These are phyloP conservation scores for Rhynchomys soricoides DNA, from an alignment of 2,113 vertebrate species.

Conservation along the genomic window DNA sequence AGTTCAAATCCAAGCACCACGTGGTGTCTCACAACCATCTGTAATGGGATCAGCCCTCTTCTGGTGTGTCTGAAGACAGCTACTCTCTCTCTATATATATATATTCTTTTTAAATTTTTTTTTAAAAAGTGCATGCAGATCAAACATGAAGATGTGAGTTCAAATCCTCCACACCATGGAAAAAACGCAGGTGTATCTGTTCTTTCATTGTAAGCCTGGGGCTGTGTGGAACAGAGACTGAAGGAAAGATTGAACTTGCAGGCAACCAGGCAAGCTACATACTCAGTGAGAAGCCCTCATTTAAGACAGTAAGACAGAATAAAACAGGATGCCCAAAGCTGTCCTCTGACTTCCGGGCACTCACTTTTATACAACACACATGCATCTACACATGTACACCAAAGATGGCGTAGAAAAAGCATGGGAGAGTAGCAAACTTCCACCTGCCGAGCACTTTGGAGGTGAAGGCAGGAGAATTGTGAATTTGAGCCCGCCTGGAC, in stretches of 20 bases:
- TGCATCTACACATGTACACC: fast-evolving
- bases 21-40: too few relatives aligned
- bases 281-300: background rate
- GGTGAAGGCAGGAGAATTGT: background rate
- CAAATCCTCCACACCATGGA: background rate
- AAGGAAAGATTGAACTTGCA: background rate
- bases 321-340: background rate
- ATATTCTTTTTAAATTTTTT: too few relatives aligned
- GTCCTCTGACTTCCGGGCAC: background rate
- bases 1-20: too few relatives aligned
- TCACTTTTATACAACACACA: background rate
- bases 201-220: background rate
- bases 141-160: too few relatives aligned
- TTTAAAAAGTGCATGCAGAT: too few relatives aligned
- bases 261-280: too few relatives aligned
- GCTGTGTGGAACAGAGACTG: background rate
- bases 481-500: background rate
- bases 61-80: too few relatives aligned
- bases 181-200: background rate
- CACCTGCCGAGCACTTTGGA: too few relatives aligned
- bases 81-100: too few relatives aligned
- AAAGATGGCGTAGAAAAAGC: background rate
- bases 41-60: too few relatives aligned
- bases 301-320: background rate
- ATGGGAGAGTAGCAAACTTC: too few relatives aligned